A percentile compares a stretch with the other conserved stretches of the same genome.
phyloP scores from a whole-genome alignment of 2,113 vertebrate species.

The Sorex araneus region DNA sequence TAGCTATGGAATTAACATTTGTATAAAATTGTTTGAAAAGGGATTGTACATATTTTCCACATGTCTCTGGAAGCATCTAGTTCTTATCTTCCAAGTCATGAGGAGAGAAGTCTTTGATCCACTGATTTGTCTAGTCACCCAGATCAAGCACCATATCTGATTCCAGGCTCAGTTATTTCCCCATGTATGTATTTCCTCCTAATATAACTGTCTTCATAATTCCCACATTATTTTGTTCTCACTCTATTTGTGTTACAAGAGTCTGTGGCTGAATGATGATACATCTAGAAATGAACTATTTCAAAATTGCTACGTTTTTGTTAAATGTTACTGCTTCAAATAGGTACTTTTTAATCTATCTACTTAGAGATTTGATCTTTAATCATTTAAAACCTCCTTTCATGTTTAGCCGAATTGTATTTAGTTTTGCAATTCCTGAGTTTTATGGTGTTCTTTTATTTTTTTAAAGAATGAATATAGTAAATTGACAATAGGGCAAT shows the following conservation, averaged over 20 bases:
- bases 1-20: neutral
- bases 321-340: conserved; percentile 45
- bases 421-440: conserved; percentile 58
- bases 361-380: neutral
- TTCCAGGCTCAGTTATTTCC: neutral
- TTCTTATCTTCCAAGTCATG: neutral
- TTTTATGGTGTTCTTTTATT: conserved; percentile 27
- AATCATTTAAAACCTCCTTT: neutral
- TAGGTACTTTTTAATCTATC: conserved; percentile 39
- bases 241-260: neutral
- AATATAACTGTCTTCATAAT: neutral
- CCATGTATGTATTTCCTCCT: rapidly evolving
- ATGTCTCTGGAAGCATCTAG: neutral
- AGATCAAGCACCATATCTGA: too few relatives aligned
- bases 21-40: neutral
- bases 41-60: neutral
- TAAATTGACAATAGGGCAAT: neutral
- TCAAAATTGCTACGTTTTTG: conserved; percentile 57
- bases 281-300: conserved; percentile 26
- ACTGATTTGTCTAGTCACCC: neutral
- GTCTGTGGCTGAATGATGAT: conserved; percentile 25
- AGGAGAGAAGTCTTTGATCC: neutral
- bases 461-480: conserved; percentile 51
- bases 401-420: neutral
- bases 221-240: neutral